Base-by-base conservation (phyloP, 1,140 invertebrate species). In the Formica exsecta region DNA sequence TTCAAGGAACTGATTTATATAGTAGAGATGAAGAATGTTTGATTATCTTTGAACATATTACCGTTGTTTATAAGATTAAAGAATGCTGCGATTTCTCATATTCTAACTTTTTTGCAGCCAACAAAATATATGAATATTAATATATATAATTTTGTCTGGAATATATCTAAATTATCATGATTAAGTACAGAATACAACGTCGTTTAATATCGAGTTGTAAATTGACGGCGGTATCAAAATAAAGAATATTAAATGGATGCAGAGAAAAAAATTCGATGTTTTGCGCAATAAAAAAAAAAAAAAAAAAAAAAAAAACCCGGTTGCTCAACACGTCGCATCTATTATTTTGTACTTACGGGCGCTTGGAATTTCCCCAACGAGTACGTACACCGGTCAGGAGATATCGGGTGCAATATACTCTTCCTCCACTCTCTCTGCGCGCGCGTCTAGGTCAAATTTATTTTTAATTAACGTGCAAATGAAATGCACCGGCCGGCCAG, bases 391-490 rank as follows among this genome's bases (percentile, higher is more conserved):
- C 29, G 11, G 54, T 13, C 29, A 57, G 3, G 41, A 61, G 80
- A 75, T 75, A 84, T 83, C 80, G 54, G 61, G 41, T 25, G 79
- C 68, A 74, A 65, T 76, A 65, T 76, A 77, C 54, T 64, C 81
- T 76, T 74, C 65, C 66, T 80, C 76, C 7, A 48, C 38, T 64
- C 19, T 61, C 22, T n/a, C 25, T 0, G 22, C 70, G 41, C 41
- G 57, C 38, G 41, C 41, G 57, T 38, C 68, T 70, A 79, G 65
- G 32, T 59, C 36, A 90, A 89, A 91, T 92, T 91, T 91, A 92
- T 92, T 92, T 92, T 90, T 92, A 92, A 92, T 92, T 92, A 92
- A 92, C 75, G 90, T 92, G 91, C 90, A 92, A 92, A 92, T 92
- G 90, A 92, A 89, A 85, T 65, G 75, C 85, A 8, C 25, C 71